A percentile compares a stretch with the other conserved stretches of the same genome.
Conservation (phyloP, 2,113 vertebrate species). For the Mesembrinibis cayennensis region DNA sequence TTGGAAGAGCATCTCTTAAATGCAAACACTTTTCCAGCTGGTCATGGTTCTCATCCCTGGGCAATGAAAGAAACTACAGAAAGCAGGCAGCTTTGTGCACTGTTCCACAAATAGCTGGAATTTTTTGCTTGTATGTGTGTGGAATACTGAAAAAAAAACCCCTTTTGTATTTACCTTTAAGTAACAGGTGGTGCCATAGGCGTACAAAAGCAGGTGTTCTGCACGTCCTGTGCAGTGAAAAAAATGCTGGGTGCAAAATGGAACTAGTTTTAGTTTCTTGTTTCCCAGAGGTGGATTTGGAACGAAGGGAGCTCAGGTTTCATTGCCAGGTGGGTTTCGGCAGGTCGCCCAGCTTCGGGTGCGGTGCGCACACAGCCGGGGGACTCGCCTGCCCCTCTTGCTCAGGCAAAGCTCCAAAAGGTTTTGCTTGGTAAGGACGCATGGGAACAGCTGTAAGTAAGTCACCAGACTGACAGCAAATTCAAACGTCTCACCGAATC, state of each 20-base stretch:
- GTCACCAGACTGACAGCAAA: constrained; percentile 3
- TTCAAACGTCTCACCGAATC: background rate
- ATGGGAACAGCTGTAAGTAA: background rate
- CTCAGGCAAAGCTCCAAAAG: background rate
- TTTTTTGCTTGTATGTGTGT: background rate
- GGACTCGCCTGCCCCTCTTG: accelerated
- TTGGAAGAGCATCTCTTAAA: background rate
- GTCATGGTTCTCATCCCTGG: background rate
- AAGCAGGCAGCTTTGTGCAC: background rate
- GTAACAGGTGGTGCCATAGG: accelerated
- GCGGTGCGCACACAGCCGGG: accelerated
- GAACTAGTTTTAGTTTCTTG: background rate
- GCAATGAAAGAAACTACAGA: background rate
- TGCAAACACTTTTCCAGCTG: background rate
- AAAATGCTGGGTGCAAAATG: background rate
- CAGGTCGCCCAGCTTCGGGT: background rate
- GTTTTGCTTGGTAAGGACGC: background rate
- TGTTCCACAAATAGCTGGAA: background rate
- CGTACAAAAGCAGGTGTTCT: background rate
- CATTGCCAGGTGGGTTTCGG: background rate
- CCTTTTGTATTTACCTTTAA: background rate
- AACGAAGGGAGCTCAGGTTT: background rate
- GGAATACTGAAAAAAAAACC: background rate
- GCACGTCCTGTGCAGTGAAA: background rate
- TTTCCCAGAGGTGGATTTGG: background rate